Percentiles rank a stretch among this genome's conserved stretches.
Evolutionary conservation across 1,140 invertebrate species (phyloP).

Genomic region (Pararge aegeria): DNA sequence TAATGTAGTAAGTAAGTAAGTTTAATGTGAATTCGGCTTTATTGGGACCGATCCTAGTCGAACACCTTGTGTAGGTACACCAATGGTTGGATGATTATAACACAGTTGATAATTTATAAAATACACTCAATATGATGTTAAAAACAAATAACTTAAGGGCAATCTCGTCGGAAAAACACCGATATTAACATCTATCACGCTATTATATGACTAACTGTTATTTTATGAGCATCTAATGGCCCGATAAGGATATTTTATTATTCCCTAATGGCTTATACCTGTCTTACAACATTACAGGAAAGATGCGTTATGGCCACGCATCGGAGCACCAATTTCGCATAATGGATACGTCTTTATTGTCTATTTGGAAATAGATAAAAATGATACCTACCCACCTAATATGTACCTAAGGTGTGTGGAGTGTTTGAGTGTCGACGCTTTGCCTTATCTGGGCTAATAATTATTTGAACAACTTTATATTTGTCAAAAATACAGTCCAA

Average conservation of each 20-base stretch:
- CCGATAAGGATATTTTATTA: slow-evolving; percentile 78
- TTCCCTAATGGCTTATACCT: slow-evolving; percentile 77
- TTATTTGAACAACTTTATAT: too few species aligned
- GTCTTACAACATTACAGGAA: slow-evolving; percentile 57
- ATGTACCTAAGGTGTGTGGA: not conserved
- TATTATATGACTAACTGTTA: slow-evolving; percentile 78
- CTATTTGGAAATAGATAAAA: slow-evolving; percentile 24
- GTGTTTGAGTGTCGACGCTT: too few species aligned
- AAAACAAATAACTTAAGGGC: slow-evolving; percentile 16
- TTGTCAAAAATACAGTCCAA: too few species aligned
- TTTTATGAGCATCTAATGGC: slow-evolving; percentile 77
- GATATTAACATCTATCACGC: slow-evolving; percentile 74
- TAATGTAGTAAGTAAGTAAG: too few species aligned
- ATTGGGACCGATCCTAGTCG: too few species aligned
- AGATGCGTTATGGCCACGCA: slow-evolving; percentile 70
- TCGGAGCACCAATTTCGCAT: slow-evolving; percentile 66
- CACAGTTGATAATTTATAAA: not conserved
- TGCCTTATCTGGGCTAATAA: too few species aligned
- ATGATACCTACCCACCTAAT: not conserved
- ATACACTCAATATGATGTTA: slow-evolving; percentile 4
- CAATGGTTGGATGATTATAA: too few species aligned
- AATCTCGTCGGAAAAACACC: slow-evolving; percentile 52
- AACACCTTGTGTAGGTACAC: too few species aligned
- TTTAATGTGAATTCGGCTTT: too few species aligned
- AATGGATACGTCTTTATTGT: slow-evolving; percentile 69